These are phyloP conservation scores for Ictalurus punctatus DNA, from an alignment of 2,113 vertebrate genomes.

Conservation along the genomic window DNA sequence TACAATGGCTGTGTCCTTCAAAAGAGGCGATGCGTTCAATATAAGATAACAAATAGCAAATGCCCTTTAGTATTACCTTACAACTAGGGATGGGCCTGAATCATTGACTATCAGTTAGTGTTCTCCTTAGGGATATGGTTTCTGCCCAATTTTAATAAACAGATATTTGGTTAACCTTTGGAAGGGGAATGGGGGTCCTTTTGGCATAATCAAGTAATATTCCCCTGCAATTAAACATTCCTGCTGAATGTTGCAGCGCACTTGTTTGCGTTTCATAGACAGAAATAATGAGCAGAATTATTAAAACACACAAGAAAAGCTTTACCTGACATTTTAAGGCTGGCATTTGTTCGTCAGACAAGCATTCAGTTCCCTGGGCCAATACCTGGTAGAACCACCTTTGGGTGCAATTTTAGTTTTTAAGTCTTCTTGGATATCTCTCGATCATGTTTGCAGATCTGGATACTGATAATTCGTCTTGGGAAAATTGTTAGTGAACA, in stretches of 20 bases:
- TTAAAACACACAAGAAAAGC: neutral
- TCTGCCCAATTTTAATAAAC: neutral
- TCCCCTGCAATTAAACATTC: neutral
- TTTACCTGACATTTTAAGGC: neutral
- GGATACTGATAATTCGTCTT: no score
- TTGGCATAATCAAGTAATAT: neutral
- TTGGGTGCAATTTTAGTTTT: neutral
- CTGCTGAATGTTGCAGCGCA: neutral
- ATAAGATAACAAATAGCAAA: neutral
- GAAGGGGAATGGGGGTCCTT: neutral
- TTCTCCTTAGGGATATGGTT: neutral
- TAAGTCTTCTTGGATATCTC: neutral
- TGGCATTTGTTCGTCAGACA: neutral
- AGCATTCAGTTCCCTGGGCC: neutral
- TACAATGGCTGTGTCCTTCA: neutral
- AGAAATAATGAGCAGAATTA: neutral
- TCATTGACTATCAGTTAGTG: neutral
- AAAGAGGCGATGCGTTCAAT: neutral
- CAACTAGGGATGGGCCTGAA: neutral
- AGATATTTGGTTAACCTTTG: constrained; percentile 1
- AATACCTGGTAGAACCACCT: neutral
- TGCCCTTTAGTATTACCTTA: neutral
- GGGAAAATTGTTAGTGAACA: neutral
- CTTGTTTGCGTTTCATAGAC: neutral
- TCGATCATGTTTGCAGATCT: neutral